Evolutionary conservation across 2,888 invertebrate genomes (phyloP), one percentile per base, ranked within the genome.

Genomic region (Onchidella celtica): DNA sequence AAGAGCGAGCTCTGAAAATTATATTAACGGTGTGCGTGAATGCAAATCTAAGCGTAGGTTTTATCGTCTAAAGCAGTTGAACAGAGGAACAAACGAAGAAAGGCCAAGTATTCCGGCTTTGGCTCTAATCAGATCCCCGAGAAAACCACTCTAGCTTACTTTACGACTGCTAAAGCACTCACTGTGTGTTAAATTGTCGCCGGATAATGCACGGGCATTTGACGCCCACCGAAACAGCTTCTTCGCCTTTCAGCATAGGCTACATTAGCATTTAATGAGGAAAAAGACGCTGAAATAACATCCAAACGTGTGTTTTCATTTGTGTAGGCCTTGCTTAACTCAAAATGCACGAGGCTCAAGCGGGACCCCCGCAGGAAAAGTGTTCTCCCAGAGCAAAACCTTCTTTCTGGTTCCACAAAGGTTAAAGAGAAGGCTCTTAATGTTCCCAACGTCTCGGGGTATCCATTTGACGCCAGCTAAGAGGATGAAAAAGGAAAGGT

Each of bases 251-350:
- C 61, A 59, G 40, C 29, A 3, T n/a, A 21, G 36, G 32, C 55
- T 34, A 57, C 55, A 57, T 24, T 24, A 66, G 68, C 34, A n/a
- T 68, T 68, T 76, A 55, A 76, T 55, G 55, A 66, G 55, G 36
- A 68, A 32, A n/a, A 32, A 21, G 34, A 68, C 17, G 77, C 59
- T 69, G 24, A 11, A 77, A 57, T 65, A 77, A 68, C 77, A 77
- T 36, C 9, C 38, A 24, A 55, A 27, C 57, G 34, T 36, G 36
- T 59, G 68, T 69, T 68, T 69, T 66, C 36, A 77, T 77, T 69
- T 69, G 68, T 69, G 36, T 24, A 21, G 57, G 14, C 36, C 29
- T 29, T 57, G 57, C 34, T 77, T 57, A 55, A 34, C 59, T 77
- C 36, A 24, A 1, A 57, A 24, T 24, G 47, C 68, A 36, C 68